A percentile compares a stretch with the other conserved stretches of the same genome.
phyloP scores from a whole-genome alignment of 23 tunicate genomes.

The Pegea sp. region DNA sequence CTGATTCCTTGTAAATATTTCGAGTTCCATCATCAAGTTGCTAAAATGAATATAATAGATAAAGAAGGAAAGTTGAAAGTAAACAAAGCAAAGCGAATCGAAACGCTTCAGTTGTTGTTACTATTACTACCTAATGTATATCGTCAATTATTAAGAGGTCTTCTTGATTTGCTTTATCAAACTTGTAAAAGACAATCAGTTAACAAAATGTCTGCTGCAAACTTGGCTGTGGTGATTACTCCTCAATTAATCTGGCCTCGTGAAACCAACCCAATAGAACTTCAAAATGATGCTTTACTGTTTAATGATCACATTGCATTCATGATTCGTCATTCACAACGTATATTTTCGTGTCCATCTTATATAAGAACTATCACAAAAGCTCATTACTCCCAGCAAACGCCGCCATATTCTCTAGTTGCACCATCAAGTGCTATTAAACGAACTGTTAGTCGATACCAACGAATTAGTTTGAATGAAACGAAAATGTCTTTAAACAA shows the following conservation, averaged over 20 bases:
- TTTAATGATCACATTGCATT: slow-evolving; percentile 75
- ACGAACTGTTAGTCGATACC: too few species aligned
- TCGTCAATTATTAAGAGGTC: slow-evolving; percentile 42
- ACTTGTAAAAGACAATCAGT: slow-evolving; percentile 50
- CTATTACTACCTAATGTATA: slow-evolving; percentile 54
- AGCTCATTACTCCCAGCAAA: too few species aligned
- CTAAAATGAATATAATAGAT: slow-evolving; percentile 9
- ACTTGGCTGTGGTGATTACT: slow-evolving; percentile 59
- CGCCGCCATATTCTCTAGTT: slow-evolving; percentile 16
- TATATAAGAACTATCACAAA: slow-evolving; percentile 75
- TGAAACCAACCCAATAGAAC: slow-evolving; percentile 38
- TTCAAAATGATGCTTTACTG: slow-evolving; percentile 26
- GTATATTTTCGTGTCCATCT: slow-evolving; percentile 50
- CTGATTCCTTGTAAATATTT: slow-evolving; percentile 56
- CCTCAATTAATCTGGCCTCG: slow-evolving; percentile 89
- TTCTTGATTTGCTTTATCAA: slow-evolving; percentile 44
- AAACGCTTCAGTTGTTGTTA: slow-evolving; percentile 48
- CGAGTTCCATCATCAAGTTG: slow-evolving; percentile 61
- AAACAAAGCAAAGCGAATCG: slow-evolving; percentile 69
- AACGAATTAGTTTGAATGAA: too few species aligned
- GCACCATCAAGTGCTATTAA: slow-evolving; percentile 81
- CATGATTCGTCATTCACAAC: slow-evolving; percentile 81
- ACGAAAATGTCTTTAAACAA: too few species aligned
- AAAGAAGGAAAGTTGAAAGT: slow-evolving; percentile 33
- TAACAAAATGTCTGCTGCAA: slow-evolving; percentile 92